phyloP scores from a whole-genome alignment of 1,140 invertebrate species.

The Drosophila funebris region DNA sequence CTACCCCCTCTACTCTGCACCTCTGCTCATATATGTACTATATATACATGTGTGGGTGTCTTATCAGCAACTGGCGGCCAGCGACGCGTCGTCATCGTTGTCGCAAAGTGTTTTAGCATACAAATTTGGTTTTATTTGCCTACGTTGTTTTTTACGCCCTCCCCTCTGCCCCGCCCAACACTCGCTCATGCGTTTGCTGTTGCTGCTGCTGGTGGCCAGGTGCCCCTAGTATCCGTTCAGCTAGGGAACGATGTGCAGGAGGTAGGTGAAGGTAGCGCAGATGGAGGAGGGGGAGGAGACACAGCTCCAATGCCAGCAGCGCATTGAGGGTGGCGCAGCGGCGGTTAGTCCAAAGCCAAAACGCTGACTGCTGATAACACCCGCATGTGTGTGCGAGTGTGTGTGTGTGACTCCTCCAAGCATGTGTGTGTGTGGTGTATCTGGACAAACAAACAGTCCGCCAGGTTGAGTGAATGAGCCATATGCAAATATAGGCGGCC shows the following conservation, averaged over 20 bases:
- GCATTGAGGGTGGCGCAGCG: conserved; percentile 32
- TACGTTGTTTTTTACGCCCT: conserved; percentile 23
- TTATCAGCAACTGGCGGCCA: conserved; percentile 59
- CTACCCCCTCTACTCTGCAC: not conserved
- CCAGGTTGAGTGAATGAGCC: conserved; percentile 75
- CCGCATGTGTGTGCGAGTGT: conserved; percentile 52
- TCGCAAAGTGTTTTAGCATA: conserved; percentile 81
- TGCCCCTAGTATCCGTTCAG: conserved; percentile 24
- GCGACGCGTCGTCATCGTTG: conserved; percentile 18
- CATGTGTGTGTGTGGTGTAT: conserved; percentile 52
- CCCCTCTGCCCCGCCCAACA: no score
- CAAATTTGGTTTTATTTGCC: conserved; percentile 80
- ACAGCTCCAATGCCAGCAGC: not conserved
- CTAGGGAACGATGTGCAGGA: not conserved
- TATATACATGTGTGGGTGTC: conserved; percentile 59
- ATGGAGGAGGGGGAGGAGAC: not conserved
- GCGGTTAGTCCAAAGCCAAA: conserved; percentile 65
- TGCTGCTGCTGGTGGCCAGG: conserved; percentile 28
- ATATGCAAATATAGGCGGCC: conserved; percentile 76
- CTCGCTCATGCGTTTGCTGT: not conserved
- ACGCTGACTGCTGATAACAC: conserved; percentile 73
- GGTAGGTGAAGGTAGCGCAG: no score
- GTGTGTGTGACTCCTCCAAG: conserved; percentile 10
- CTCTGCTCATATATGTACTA: not conserved
- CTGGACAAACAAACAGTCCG: conserved; percentile 77